Evolutionary conservation across 2,888 invertebrate species (phyloP).

Genomic region (Steinernema hermaphroditum): DNA sequence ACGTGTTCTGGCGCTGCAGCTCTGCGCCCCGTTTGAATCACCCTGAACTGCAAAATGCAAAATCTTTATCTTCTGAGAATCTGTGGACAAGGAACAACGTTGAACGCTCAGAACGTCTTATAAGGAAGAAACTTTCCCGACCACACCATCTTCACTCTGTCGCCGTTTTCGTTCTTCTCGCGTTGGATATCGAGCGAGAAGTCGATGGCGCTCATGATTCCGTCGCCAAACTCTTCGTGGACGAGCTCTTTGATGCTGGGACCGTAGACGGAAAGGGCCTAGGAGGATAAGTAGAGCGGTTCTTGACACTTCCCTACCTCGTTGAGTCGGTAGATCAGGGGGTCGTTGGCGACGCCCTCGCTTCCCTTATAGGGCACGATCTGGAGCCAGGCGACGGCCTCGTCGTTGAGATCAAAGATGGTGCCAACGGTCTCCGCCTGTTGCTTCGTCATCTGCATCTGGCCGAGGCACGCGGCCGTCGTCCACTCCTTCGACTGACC

Average conservation of each 20-base stretch:
- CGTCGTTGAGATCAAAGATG: slow-evolving; percentile 30
- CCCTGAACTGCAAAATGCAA: too few relatives aligned
- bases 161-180: slow-evolving; percentile 41
- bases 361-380: slow-evolving; percentile 38
- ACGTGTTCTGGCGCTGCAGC: too few relatives aligned
- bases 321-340: slow-evolving; percentile 43
- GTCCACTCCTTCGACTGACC: slow-evolving; percentile 43
- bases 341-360: slow-evolving; percentile 37
- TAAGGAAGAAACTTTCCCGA: slow-evolving; percentile 48
- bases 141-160: slow-evolving; percentile 45
- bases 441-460: slow-evolving; percentile 36
- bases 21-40: too few relatives aligned
- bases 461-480: slow-evolving; percentile 43
- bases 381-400: slow-evolving; percentile 41
- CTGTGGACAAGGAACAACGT: too few relatives aligned
- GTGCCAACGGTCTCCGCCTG: slow-evolving; percentile 36
- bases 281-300: slow-evolving; percentile 12
- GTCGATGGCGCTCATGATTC: slow-evolving; percentile 57
- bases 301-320: slow-evolving; percentile 35
- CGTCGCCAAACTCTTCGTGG: slow-evolving; percentile 56
- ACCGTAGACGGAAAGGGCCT: slow-evolving; percentile 51
- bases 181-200: slow-evolving; percentile 44
- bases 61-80: too few relatives aligned
- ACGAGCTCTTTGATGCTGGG: slow-evolving; percentile 50
- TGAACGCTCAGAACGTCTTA: slow-evolving; percentile 42